These are phyloP conservation scores for Balaeniceps rex DNA, from an alignment of 2,113 vertebrate species.

Conservation along the genomic window DNA sequence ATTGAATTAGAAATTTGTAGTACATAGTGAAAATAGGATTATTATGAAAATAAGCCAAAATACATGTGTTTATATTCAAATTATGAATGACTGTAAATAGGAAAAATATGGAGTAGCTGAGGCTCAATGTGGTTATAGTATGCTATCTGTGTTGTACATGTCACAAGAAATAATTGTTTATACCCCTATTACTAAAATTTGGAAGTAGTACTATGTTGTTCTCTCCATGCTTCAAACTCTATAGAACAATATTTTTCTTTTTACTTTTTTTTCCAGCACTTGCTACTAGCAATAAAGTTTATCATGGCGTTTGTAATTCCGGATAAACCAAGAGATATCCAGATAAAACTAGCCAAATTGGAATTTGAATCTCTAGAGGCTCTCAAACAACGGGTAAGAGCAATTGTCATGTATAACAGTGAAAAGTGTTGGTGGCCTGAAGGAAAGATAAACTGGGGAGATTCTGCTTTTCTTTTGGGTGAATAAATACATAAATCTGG, in stretches of 20 bases:
- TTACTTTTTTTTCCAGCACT: conserved; percentile 78
- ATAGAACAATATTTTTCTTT: not conserved
- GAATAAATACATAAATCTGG: not conserved
- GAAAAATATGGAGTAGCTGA: not conserved
- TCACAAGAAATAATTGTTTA: not conserved
- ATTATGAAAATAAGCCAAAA: not conserved
- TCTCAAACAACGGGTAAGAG: conserved; percentile 91
- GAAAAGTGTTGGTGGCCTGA: not conserved
- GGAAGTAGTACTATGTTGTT: not conserved
- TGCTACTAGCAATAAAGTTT: conserved; percentile 88
- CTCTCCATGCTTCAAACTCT: not conserved
- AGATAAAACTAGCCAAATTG: conserved; percentile 82
- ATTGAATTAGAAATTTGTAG: not conserved
- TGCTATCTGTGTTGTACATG: not conserved
- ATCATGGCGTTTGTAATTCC: conserved; percentile 90
- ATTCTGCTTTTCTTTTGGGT: not conserved
- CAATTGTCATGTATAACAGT: not conserved
- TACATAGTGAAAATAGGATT: not conserved
- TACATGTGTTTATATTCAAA: not conserved
- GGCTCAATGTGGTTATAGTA: not conserved
- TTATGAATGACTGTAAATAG: not conserved
- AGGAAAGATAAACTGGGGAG: not conserved
- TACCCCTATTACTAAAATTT: not conserved
- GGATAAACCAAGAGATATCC: conserved; percentile 89
- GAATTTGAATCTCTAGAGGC: conserved; percentile 95